Evolutionary conservation across 2,888 invertebrate genomes (phyloP), one percentile per base, ranked within the genome.

Genomic region (Barypeithes pellucidus): DNA sequence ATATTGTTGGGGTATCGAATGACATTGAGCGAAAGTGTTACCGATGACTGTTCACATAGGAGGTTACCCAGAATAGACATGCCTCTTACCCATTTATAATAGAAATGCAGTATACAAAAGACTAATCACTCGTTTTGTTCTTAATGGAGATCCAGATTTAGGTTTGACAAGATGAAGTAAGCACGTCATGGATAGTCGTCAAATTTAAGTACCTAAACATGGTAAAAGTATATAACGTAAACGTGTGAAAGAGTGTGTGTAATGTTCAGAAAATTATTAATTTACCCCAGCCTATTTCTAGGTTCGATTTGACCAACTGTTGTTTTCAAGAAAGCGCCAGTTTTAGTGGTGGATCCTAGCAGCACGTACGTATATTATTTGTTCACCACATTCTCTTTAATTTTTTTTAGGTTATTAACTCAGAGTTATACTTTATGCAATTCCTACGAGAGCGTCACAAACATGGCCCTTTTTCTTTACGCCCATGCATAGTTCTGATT

Each of bases 201-300:
- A 65, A 66, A 60, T 41, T 69, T 67, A 69, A 62, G 60, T 73
- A 66, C 67, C 60, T 57, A 72, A 73, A 62, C 67, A 67, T 78
- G 79, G 79, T 79, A 79, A 78, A 76, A 67, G 68, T 75, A 76
- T 76, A 71, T 67, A 65, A 73, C 73, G 66, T 69, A 67, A 72
- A 75, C 81, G 86, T 82, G 84, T 85, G 87, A 86, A 84, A 84
- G 86, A 82, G 84, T 82, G 87, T 85, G 85, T 86, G 87, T 85
- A 82, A 84, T 84, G 86, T 84, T 84, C 84, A 86, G 86, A 88
- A 88, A 88, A 87, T 86, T 89, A 89, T 88, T 89, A 89, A 89
- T 89, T 78, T 86, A 87, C 88, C 88, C 88, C 88, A 89, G 89
- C 87, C 87, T 89, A 89, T 89, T 89, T 89, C 88, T 89, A 89